phyloP scores from a whole-genome alignment of 1,140 invertebrate species.

The Eurosta solidaginis region DNA sequence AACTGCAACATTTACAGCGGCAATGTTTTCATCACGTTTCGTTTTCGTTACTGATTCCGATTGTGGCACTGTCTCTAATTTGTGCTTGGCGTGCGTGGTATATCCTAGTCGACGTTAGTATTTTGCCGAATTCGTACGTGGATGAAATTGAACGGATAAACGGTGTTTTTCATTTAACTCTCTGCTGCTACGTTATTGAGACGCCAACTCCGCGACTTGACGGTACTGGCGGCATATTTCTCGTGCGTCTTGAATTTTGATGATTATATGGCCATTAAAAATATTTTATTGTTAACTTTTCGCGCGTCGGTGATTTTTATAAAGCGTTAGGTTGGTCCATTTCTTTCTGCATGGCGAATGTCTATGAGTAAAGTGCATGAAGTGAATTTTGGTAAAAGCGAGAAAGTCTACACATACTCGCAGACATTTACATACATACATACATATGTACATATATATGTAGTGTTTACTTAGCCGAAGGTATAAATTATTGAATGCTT shows the following conservation, averaged over 20 bases:
- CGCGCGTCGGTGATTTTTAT: background rate
- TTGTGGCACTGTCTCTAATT: background rate
- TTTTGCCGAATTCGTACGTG: background rate
- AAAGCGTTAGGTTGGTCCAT: background rate
- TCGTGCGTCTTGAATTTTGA: background rate
- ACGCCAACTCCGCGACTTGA: background rate
- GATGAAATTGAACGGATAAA: background rate
- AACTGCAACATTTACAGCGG: background rate
- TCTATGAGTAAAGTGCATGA: background rate
- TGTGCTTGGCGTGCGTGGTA: slow-evolving; percentile 17
- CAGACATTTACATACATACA: background rate
- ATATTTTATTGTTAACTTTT: background rate
- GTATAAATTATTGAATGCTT: no score
- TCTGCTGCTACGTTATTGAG: background rate
- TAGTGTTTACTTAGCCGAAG: no score
- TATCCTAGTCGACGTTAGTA: slow-evolving; percentile 10
- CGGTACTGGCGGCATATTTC: no score
- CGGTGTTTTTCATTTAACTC: background rate
- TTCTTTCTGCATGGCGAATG: background rate
- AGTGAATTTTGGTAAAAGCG: background rate
- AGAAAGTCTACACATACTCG: background rate
- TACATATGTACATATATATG: background rate
- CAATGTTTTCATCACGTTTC: slow-evolving; percentile 29
- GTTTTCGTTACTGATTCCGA: background rate
- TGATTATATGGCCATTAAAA: background rate